Percentiles rank a stretch among this genome's conserved stretches.
phyloP scores from a whole-genome alignment of 2,113 vertebrate genomes.

The Plecturocebus donacophilus region DNA sequence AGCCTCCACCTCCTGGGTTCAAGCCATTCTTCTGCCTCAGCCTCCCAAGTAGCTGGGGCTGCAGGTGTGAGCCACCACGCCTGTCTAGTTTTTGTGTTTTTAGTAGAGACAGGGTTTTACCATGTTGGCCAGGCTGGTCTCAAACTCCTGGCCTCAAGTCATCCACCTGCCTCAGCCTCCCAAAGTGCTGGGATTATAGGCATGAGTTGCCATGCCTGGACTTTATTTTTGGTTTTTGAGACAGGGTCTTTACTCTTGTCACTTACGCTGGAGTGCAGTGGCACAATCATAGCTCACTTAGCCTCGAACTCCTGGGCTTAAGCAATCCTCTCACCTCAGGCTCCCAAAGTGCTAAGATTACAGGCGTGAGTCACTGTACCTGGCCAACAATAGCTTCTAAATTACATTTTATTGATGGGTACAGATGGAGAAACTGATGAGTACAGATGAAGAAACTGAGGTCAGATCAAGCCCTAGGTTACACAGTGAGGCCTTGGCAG shows the following conservation, averaged over 20 bases:
- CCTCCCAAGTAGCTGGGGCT: not conserved
- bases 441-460: not conserved
- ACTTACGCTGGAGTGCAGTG: too few species aligned
- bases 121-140: not conserved
- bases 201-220: too few species aligned
- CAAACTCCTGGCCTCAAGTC: too few species aligned
- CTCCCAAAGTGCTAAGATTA: not conserved
- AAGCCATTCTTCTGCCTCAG: not conserved
- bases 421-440: not conserved
- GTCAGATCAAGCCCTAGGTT: not conserved
- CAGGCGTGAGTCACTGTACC: not conserved
- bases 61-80: not conserved
- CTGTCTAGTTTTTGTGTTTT: not conserved
- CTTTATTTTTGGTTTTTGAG: too few species aligned
- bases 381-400: not conserved
- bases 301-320: too few species aligned
- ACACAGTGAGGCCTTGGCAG: accelerated
- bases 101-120: not conserved
- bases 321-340: too few species aligned
- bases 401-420: not conserved
- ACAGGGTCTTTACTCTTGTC: too few species aligned
- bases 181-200: too few species aligned
- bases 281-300: too few species aligned
- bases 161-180: too few species aligned
- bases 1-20: not conserved